Evolutionary conservation across 1,140 invertebrate genomes (phyloP).

Genomic region (Papilio helenus): DNA sequence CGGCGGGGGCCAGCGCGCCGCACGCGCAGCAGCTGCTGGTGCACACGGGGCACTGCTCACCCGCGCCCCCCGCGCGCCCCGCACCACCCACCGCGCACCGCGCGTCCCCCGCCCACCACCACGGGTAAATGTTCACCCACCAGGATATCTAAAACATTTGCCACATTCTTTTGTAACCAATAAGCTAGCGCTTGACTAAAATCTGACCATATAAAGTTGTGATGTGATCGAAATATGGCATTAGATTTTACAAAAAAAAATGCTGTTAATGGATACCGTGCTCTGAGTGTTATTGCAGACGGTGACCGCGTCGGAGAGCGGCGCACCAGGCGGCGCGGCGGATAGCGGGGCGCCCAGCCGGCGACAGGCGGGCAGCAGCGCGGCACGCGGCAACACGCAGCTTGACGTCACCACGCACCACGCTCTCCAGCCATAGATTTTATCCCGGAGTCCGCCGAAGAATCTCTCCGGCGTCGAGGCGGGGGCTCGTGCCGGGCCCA

Average conservation of each 20-base stretch:
- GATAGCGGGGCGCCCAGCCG: constrained; percentile 58
- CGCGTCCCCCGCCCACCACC: constrained; percentile 43
- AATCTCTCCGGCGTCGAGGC: constrained; percentile 85
- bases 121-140: constrained; percentile 49
- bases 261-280: constrained; percentile 46
- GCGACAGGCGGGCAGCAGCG: constrained; percentile 44
- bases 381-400: constrained; percentile 47
- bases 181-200: too few species aligned
- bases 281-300: constrained; percentile 59
- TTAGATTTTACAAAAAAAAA: too few species aligned
- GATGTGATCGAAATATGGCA: too few species aligned
- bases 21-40: constrained; percentile 52
- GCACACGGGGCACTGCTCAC: constrained; percentile 48
- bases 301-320: constrained; percentile 42
- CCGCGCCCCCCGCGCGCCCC: constrained; percentile 41
- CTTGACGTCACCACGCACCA: constrained; percentile 43
- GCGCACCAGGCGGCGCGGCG: constrained; percentile 43
- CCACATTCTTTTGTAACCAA: background rate
- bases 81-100: constrained; percentile 42
- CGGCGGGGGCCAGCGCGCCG: constrained; percentile 46
- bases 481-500: constrained; percentile 84
- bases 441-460: constrained; percentile 92
- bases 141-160: constrained; percentile 52
- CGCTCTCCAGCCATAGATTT: constrained; percentile 84
- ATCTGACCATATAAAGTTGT: too few species aligned